Base-by-base conservation (phyloP, 64 coral and sea anemone genomes). In the Porites lutea region DNA sequence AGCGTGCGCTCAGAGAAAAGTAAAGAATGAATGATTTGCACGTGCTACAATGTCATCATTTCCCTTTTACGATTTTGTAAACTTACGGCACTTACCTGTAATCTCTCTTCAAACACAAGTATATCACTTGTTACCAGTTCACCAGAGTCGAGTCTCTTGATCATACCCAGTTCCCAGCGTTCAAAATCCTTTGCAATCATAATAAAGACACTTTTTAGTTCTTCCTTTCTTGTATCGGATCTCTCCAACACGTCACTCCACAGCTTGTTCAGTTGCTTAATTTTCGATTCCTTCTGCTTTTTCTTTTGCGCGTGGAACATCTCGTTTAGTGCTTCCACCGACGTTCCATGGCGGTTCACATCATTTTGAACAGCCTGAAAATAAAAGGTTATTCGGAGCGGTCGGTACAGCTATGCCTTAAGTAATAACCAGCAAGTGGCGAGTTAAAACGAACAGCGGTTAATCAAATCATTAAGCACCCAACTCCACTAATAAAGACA, bases 201-300 rank as follows among this genome's bases (percentile, higher is more conserved):
- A 13, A 99, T 88, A 55, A 99, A 99, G 18, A 99, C 97, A 19
- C 94, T 99, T 76, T 96, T 96, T 19, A 99, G 93, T 69, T 99
- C 97, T 80, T 86, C 92, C 53, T 95, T 89, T 14, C 94, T 74
- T 20, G 23, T 93, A 23, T 93, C 88, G 12, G 97, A 89, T 84
- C 76, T 91, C 52, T 91, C 78, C 37, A 80, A 75, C 21, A 99
- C 92, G 45, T 99, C 97, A 73, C 82, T 91, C 97, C 97, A 99
- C 3, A 95, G 77, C 64, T 99, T 96, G 92, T 99, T 99, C 3
- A 99, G 52, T 53, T 99, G 95, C 66, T 97, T 99, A 44, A 96
- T 66, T 64, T 93, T 99, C 5, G 97, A 99, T 70, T 93, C 94
- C 53, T 93, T 99, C 43, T 89, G 94, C 72, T 96, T 99, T 92